Percentiles rank a stretch among this genome's conserved stretches.
phyloP scores from a whole-genome alignment of 2,888 invertebrate genomes.

The Rhagonycha fulva region DNA sequence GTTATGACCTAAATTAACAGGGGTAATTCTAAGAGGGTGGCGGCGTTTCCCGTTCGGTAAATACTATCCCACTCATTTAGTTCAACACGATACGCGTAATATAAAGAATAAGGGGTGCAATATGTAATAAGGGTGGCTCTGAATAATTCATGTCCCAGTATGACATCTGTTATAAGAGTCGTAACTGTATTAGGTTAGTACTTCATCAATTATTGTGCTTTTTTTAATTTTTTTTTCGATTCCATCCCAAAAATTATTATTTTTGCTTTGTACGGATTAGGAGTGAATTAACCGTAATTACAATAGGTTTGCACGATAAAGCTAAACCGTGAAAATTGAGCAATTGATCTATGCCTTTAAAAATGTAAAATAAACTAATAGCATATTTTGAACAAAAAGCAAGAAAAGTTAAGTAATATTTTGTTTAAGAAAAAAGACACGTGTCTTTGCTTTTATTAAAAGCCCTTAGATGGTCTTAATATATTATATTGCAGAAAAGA shows the following conservation, averaged over 20 bases:
- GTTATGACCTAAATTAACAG: constrained; percentile 38
- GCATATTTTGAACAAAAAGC: too few species aligned
- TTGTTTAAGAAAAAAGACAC: too few species aligned
- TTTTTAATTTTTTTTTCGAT: constrained; percentile 25
- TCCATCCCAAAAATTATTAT: constrained; percentile 11
- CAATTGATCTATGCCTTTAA: background rate
- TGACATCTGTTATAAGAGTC: constrained; percentile 39
- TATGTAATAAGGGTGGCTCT: constrained; percentile 35
- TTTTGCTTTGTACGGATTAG: constrained; percentile 14
- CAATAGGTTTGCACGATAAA: constrained; percentile 7
- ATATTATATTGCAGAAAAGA: too few species aligned
- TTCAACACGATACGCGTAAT: constrained; percentile 40
- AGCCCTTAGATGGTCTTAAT: too few species aligned
- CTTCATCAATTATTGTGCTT: constrained; percentile 34
- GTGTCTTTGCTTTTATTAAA: too few species aligned
- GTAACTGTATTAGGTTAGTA: constrained; percentile 33
- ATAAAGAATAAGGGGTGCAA: constrained; percentile 40
- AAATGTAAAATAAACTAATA: too few species aligned
- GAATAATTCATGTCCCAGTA: constrained; percentile 41
- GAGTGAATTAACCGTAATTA: constrained; percentile 17
- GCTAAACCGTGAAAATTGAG: background rate
- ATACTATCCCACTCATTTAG: constrained; percentile 40
- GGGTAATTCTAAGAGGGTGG: constrained; percentile 31
- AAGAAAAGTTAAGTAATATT: too few species aligned
- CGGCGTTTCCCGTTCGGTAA: constrained; percentile 32